These are phyloP conservation scores for Amblyornis subalaris DNA, from an alignment of 2,113 vertebrate genomes.

Conservation along the genomic window DNA sequence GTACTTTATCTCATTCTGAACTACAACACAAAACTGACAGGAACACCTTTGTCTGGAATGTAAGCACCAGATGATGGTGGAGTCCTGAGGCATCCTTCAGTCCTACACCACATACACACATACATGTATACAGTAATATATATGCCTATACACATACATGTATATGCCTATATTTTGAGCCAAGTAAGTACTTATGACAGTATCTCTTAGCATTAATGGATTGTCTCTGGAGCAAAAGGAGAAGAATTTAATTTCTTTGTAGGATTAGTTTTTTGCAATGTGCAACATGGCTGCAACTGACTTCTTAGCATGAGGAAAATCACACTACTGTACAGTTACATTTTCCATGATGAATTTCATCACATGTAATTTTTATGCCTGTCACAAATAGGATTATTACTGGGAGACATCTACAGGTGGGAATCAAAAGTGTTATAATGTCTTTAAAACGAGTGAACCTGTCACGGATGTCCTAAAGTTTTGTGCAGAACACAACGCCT, in stretches of 20 bases:
- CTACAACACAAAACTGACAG: neutral
- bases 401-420: neutral
- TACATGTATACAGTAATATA: neutral
- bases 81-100: neutral
- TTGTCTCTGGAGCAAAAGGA: neutral
- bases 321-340: neutral
- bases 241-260: neutral
- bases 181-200: neutral
- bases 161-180: neutral
- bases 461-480: neutral
- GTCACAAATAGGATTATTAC: neutral
- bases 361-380: neutral
- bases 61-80: neutral
- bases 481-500: neutral
- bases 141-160: neutral
- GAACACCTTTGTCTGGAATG: neutral
- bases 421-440: neutral
- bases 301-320: neutral
- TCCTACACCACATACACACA: neutral
- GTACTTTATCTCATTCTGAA: neutral
- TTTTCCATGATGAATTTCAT: neutral
- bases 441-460: neutral
- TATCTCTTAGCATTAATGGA: neutral
- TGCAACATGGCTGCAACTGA: neutral
- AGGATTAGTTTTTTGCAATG: neutral